Conservation (phyloP, 1,140 invertebrate genomes). For the Drosophila auraria region DNA sequence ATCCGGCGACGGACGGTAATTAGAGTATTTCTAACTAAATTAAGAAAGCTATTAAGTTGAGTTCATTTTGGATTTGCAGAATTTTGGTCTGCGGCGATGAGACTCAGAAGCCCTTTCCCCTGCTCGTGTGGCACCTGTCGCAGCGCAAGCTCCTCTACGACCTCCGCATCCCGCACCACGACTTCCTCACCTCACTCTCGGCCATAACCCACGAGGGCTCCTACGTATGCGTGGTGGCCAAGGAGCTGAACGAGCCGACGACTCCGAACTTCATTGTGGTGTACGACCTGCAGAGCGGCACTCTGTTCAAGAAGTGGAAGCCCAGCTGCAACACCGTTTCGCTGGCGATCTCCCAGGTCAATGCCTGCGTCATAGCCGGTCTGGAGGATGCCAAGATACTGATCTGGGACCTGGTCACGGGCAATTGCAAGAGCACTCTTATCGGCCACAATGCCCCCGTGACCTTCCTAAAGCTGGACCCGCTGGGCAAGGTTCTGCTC, state of each 20-base stretch:
- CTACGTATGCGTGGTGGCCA: conserved; percentile 89
- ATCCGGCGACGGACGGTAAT: conserved; percentile 92
- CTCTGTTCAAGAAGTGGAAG: conserved; percentile 96
- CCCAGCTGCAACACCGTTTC: conserved; percentile 92
- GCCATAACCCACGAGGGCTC: conserved; percentile 94
- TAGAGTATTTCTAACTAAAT: not conserved
- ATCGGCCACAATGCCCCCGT: conserved; percentile 91
- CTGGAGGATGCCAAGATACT: conserved; percentile 92
- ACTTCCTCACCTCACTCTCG: conserved; percentile 93
- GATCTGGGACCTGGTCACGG: conserved; percentile 95
- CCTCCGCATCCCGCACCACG: conserved; percentile 94
- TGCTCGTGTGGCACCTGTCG: conserved; percentile 94
- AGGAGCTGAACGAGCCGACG: conserved; percentile 91
- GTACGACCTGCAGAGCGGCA: conserved; percentile 96
- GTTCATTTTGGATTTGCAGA: conserved; percentile 81
- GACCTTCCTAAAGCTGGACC: conserved; percentile 89
- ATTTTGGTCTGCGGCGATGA: conserved; percentile 95
- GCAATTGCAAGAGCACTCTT: conserved; percentile 87
- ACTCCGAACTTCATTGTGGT: conserved; percentile 95
- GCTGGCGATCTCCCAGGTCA: conserved; percentile 92
- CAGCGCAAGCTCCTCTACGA: conserved; percentile 94
- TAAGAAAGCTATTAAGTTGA: not conserved
- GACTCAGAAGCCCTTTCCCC: conserved; percentile 95
- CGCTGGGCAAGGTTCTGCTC: conserved; percentile 89
- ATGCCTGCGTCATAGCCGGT: conserved; percentile 93